Evolutionary conservation across 1,140 invertebrate genomes (phyloP), one percentile per base, ranked within the genome.

Genomic region (Meloidogyne hapla): DNA sequence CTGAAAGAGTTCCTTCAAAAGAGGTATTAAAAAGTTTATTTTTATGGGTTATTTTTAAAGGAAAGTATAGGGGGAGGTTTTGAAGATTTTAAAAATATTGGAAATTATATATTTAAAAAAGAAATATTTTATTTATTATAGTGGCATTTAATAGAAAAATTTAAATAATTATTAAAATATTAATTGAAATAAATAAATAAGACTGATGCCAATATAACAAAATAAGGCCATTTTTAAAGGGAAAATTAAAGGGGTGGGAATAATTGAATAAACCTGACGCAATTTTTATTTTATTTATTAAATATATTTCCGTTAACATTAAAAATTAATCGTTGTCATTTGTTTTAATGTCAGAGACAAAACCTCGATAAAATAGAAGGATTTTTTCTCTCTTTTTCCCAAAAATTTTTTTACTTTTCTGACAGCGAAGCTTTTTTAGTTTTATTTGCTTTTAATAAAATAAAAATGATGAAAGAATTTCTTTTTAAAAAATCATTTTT

Each of bases 1-100:
- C 68, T 12, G 68, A 69, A 69, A 45, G 28, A 45, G 68, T 69
- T 45, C 68, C 68, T 56, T 69, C 68, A 6, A 61, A 45, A 69
- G 38, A 69, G 26, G 68, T 69, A 67, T 4, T 42, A 18, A 18
- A 18, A 18, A 48, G 6, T 56, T 56, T 56, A n/a, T n/a, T 1
- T 56, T 5, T n/a, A 21, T n/a, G 6, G 45, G 3, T 3, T 5
- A 33, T 33, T 33, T 33, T 6, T 6, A 33, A 33, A 33, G 33
- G 9, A 33, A 33, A 8, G 33, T 4, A 8, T 6, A 4, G 33
- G 9, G 33, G 33, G 33, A 33, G 33, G 33, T 0, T n/a, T n/a
- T n/a, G 33, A 33, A 33, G 33, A n/a, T n/a, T n/a, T n/a, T n/a
- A n/a, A n/a, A n/a, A n/a, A n/a, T n/a, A n/a, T n/a, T n/a, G n/a